A percentile compares a stretch with the other conserved stretches of the same genome.
These are phyloP conservation scores for Crepidodera aurea DNA, from an alignment of 2,888 invertebrate species.

Conservation along the genomic window DNA sequence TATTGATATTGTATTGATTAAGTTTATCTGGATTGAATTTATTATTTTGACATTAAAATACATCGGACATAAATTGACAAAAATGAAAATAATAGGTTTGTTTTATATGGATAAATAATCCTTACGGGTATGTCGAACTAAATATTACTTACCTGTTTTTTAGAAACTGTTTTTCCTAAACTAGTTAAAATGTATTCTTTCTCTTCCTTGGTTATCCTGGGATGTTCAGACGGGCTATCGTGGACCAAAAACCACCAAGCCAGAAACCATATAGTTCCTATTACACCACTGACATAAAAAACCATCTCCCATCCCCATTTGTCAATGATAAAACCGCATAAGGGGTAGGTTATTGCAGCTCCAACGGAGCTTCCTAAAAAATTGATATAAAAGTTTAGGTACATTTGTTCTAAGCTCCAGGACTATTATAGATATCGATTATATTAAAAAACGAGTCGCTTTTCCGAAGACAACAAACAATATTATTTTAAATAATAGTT, in stretches of 20 bases:
- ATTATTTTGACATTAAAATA: too few species aligned
- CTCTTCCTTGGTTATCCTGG: constrained; percentile 69
- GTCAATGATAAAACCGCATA: constrained; percentile 73
- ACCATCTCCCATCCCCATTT: constrained; percentile 75
- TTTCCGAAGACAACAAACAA: too few species aligned
- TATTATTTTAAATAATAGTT: not conserved
- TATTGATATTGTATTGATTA: too few species aligned
- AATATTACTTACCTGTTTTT: constrained; percentile 54
- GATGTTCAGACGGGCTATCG: constrained; percentile 72
- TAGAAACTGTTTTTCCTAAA: constrained; percentile 61
- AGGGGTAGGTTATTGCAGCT: constrained; percentile 72
- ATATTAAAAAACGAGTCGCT: too few species aligned
- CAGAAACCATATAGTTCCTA: constrained; percentile 72
- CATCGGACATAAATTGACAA: too few species aligned
- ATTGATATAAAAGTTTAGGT: too few species aligned
- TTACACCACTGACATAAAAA: constrained; percentile 70
- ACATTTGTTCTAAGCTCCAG: too few species aligned
- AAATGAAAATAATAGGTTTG: too few species aligned
- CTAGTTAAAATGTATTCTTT: constrained; percentile 67
- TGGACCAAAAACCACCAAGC: constrained; percentile 71
- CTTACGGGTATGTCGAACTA: too few species aligned
- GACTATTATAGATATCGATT: too few species aligned
- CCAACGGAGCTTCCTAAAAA: constrained; percentile 70
- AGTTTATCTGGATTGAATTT: too few species aligned
- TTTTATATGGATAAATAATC: too few species aligned